Evolutionary conservation across 2,888 invertebrate genomes (phyloP).

Genomic region (Phytoseiulus persimilis): DNA sequence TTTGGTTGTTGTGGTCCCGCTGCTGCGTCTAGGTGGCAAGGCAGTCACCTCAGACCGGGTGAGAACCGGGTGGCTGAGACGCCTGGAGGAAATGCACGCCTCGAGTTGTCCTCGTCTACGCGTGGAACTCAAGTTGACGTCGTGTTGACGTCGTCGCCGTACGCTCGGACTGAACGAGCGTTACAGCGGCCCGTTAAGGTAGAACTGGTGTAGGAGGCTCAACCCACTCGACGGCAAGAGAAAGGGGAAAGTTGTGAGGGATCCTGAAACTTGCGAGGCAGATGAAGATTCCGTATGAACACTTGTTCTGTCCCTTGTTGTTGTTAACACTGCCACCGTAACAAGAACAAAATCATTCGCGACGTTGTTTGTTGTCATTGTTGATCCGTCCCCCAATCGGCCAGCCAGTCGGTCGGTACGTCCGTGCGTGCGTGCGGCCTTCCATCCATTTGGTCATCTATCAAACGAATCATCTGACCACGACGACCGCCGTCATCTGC

Average conservation of each 20-base stretch:
- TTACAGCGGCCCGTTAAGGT: neutral
- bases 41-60: neutral
- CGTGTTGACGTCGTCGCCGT: neutral
- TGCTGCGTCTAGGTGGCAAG: neutral
- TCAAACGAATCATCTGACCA: neutral
- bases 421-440: neutral
- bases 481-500: neutral
- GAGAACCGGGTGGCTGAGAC: neutral
- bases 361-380: neutral
- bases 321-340: constrained; percentile 5
- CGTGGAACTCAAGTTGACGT: neutral
- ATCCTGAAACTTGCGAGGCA: neutral
- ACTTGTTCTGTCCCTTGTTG: constrained; percentile 5
- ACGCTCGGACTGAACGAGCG: neutral
- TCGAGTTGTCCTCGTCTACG: neutral
- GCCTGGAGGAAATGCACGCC: neutral
- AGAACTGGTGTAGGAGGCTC: constrained; percentile 5
- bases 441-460: neutral
- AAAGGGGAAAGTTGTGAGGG: constrained; percentile 5
- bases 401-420: neutral
- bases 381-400: neutral
- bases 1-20: neutral
- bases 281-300: neutral
- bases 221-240: neutral
- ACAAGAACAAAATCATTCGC: neutral